These are phyloP conservation scores for Nomada goodeniana DNA, from an alignment of 2,888 invertebrate species.

Conservation along the genomic window DNA sequence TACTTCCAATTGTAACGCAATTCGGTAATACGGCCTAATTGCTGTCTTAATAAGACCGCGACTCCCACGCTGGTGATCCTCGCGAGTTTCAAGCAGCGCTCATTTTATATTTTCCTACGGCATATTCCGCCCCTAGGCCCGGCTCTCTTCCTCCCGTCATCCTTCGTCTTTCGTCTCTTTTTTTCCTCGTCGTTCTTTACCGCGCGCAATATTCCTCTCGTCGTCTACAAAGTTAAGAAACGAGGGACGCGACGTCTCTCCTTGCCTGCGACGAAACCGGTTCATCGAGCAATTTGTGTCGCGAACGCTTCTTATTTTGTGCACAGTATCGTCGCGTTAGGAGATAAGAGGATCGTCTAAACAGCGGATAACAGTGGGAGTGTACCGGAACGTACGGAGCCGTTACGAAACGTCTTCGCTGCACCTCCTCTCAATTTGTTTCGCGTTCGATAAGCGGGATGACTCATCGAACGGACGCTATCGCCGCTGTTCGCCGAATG, in stretches of 20 bases:
- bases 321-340: conserved; percentile 5
- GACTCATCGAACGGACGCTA: conserved; percentile 45
- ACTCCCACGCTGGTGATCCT: conserved; percentile 3
- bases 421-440: conserved; percentile 47
- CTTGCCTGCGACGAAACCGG: conserved; percentile 37
- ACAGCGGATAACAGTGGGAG: conserved; percentile 14
- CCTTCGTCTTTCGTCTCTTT: neutral
- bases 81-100: neutral
- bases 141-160: neutral
- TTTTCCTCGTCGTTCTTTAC: neutral
- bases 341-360: conserved; percentile 39
- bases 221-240: neutral
- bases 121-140: neutral
- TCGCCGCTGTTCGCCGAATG: conserved; percentile 29
- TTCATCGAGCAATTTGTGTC: conserved; percentile 37
- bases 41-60: conserved; percentile 66
- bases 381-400: conserved; percentile 4
- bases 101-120: neutral
- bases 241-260: conserved; percentile 1
- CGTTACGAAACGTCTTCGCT: conserved; percentile 29
- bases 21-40: conserved; percentile 70
- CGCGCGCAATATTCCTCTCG: neutral
- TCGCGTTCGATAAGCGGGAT: conserved; percentile 50
- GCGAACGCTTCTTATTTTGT: conserved; percentile 15
- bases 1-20: conserved; percentile 70